phyloP scores from a whole-genome alignment of 1,140 invertebrate species.

The Bombus waltoni region DNA sequence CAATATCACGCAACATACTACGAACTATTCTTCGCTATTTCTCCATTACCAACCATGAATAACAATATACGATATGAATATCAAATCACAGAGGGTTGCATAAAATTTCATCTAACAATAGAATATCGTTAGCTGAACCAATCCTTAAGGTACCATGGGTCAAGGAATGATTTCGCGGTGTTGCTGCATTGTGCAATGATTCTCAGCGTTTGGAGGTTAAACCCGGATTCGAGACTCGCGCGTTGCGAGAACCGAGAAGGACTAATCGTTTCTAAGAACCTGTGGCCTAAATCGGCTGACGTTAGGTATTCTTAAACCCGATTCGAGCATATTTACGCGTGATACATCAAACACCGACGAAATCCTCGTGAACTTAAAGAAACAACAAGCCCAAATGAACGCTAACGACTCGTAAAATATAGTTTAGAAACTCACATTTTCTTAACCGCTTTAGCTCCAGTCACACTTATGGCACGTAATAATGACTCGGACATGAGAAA shows the following conservation, averaged over 20 bases:
- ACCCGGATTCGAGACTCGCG: conserved; percentile 50
- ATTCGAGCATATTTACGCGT: conserved; percentile 1
- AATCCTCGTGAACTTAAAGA: background rate
- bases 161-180: conserved; percentile 32
- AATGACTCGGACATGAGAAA: background rate
- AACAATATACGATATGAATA: background rate
- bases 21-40: background rate
- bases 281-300: conserved; percentile 38
- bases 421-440: background rate
- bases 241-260: conserved; percentile 52
- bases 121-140: background rate
- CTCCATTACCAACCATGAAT: too few relatives aligned
- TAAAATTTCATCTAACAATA: background rate
- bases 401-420: conserved; percentile 16
- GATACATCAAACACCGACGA: background rate
- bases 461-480: background rate
- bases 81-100: background rate
- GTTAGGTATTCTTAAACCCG: conserved; percentile 34
- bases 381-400: background rate
- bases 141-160: conserved; percentile 5
- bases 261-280: conserved; percentile 67
- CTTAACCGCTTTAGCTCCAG: background rate
- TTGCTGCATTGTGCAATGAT: conserved; percentile 66
- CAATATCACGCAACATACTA: background rate
- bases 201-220: conserved; percentile 52